Percentiles rank a stretch among this genome's conserved stretches.
These are phyloP conservation scores for Microcebus lehilahytsara DNA, from an alignment of 2,113 vertebrate genomes.

Conservation along the genomic window DNA sequence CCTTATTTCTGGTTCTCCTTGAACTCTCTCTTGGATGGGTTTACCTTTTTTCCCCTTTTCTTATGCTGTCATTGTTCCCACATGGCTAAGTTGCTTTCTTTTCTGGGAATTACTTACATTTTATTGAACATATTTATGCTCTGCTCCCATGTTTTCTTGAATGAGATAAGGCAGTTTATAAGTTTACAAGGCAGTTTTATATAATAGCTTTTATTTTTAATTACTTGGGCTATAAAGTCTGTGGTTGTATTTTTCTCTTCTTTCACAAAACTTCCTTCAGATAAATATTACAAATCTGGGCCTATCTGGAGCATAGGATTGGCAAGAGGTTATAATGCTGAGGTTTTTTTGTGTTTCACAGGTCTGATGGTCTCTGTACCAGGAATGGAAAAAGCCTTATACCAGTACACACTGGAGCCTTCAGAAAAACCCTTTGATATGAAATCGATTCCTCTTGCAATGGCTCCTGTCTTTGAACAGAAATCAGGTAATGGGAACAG, in stretches of 20 bases:
- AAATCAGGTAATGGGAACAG: conserved; percentile 88
- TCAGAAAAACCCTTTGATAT: conserved; percentile 97
- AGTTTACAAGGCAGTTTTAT: background rate
- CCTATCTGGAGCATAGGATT: background rate
- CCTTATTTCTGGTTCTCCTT: background rate
- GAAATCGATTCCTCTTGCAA: conserved; percentile 93
- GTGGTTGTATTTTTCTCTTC: background rate
- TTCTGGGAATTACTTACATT: background rate
- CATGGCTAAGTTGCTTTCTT: conserved; percentile 9
- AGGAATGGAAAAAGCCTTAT: conserved; percentile 96
- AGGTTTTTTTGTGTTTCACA: conserved; percentile 66
- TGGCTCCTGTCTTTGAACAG: conserved; percentile 91
- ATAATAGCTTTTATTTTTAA: conserved; percentile 3
- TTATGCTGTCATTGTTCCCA: background rate
- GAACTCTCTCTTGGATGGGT: background rate
- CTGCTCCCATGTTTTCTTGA: background rate
- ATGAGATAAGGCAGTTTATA: background rate
- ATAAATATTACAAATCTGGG: background rate
- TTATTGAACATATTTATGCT: conserved; percentile 21
- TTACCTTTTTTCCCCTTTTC: background rate
- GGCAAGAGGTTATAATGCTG: background rate
- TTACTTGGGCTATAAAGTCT: background rate
- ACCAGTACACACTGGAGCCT: conserved; percentile 96
- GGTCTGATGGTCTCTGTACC: conserved; percentile 94
- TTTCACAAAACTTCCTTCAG: background rate